phyloP scores from a whole-genome alignment of 2,888 invertebrate species.

The Muschampia staudingeri region DNA sequence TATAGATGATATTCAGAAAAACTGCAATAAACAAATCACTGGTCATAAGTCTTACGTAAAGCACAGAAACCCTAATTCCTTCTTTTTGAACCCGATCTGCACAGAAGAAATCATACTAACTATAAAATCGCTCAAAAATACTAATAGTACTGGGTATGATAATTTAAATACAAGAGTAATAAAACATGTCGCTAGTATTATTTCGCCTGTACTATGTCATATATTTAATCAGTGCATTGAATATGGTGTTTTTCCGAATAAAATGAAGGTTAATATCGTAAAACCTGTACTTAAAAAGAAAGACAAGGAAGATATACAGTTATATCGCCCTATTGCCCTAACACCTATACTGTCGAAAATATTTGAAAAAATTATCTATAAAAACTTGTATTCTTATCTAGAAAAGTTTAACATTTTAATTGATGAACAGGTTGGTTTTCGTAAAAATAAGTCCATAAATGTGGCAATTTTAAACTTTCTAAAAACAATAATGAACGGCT shows the following conservation, averaged over 20 bases:
- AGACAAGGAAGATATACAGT: background rate
- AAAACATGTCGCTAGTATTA: background rate
- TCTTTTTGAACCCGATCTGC: background rate
- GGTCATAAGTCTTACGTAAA: background rate
- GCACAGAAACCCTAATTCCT: background rate
- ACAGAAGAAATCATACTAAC: background rate
- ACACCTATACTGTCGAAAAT: slow-evolving; percentile 16
- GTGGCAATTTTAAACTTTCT: background rate
- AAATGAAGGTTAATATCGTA: slow-evolving; percentile 7
- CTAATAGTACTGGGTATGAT: slow-evolving; percentile 20
- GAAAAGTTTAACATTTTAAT: slow-evolving; percentile 8
- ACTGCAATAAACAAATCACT: background rate
- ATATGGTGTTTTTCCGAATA: background rate
- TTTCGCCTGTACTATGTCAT: background rate
- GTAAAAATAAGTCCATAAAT: slow-evolving; percentile 17
- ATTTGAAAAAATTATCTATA: background rate
- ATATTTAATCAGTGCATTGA: slow-evolving; percentile 4
- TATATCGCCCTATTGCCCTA: slow-evolving; percentile 18
- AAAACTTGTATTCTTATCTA: background rate
- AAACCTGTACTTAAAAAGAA: slow-evolving; percentile 8
- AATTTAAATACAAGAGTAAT: background rate
- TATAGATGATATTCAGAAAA: slow-evolving; percentile 12
- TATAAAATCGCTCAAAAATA: slow-evolving; percentile 15
- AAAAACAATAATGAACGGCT: background rate
- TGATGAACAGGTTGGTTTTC: slow-evolving; percentile 5